phyloP scores from a whole-genome alignment of 2,888 invertebrate genomes.

The Keiferia lycopersicella region DNA sequence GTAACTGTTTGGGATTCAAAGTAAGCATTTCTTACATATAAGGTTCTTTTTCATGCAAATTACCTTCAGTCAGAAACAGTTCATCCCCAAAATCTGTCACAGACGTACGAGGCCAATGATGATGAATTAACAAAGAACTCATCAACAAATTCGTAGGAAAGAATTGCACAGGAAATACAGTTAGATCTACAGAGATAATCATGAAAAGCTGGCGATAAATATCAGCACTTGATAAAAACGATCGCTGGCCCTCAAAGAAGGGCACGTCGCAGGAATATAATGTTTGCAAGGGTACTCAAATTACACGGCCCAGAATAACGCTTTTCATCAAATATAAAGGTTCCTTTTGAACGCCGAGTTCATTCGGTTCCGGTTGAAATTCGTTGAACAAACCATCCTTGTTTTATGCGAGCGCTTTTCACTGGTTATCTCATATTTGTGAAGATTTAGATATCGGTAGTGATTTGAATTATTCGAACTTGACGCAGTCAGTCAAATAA shows the following conservation, averaged over 20 bases:
- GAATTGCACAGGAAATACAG: too few species aligned
- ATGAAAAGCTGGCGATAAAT: background rate
- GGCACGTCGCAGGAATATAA: conserved; percentile 23
- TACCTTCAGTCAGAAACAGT: too few species aligned
- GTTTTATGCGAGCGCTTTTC: conserved; percentile 36
- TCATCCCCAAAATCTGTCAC: too few species aligned
- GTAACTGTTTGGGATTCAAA: background rate
- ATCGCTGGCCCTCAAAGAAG: background rate
- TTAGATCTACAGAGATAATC: too few species aligned
- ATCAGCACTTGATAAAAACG: background rate
- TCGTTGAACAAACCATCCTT: conserved; percentile 45
- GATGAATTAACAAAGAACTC: background rate
- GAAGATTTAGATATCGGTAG: conserved; percentile 5
- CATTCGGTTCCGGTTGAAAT: conserved; percentile 33
- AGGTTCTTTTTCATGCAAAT: too few species aligned
- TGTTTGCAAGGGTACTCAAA: conserved; percentile 27
- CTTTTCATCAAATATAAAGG: conserved; percentile 33
- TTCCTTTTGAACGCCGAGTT: conserved; percentile 33
- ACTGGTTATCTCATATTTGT: background rate
- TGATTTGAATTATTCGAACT: too few species aligned
- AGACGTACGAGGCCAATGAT: background rate
- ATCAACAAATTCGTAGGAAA: too few species aligned
- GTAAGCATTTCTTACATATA: too few species aligned
- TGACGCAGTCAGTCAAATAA: too few species aligned
- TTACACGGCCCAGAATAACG: conserved; percentile 28